A percentile compares a stretch with the other conserved stretches of the same genome.
Conservation (phyloP, 64 coral and sea anemone genomes). For the Exaiptasia diaphana region DNA sequence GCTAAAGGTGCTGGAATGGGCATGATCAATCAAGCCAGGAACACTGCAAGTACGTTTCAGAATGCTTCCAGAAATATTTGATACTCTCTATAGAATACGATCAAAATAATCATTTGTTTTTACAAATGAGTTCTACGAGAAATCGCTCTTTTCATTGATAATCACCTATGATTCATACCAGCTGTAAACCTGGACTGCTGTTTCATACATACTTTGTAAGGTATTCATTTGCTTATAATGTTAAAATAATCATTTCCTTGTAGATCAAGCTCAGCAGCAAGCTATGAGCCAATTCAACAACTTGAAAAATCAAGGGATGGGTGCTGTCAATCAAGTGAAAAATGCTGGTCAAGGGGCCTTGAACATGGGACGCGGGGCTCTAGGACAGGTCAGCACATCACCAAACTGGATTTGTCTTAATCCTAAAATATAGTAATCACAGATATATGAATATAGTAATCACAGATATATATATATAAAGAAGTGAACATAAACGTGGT, state of each 20-base stretch:
- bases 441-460: too few species aligned
- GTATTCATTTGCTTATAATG: too few species aligned
- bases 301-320: conserved; percentile 48
- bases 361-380: neutral
- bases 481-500: too few species aligned
- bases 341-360: conserved; percentile 42
- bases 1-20: conserved; percentile 42
- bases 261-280: conserved; percentile 46
- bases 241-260: neutral
- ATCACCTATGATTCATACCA: too few species aligned
- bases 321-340: conserved; percentile 23
- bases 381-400: neutral
- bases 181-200: too few species aligned
- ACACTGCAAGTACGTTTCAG: neutral
- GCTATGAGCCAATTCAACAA: conserved; percentile 60
- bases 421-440: too few species aligned
- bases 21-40: conserved; percentile 28
- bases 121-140: too few species aligned
- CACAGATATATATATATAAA: too few species aligned
- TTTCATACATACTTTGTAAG: neutral
- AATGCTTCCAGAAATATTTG: too few species aligned
- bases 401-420: too few species aligned
- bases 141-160: too few species aligned
- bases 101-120: too few species aligned
- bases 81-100: neutral